A percentile compares a stretch with the other conserved stretches of the same genome.
Evolutionary conservation across 2,113 vertebrate species (phyloP).

Genomic region (Platysternon megacephalum): DNA sequence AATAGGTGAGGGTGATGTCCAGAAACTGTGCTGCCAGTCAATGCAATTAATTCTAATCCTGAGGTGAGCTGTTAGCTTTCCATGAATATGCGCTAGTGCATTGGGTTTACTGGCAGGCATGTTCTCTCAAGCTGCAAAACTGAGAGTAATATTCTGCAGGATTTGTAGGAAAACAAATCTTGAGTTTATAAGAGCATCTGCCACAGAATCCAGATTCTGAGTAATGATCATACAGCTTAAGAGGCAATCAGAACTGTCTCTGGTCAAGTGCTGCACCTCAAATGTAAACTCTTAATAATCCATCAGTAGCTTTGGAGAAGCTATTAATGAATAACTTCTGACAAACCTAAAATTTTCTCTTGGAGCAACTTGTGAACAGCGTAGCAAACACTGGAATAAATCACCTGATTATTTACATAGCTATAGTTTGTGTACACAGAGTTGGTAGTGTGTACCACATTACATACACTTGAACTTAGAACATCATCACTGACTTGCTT

Average conservation of each 20-base stretch:
- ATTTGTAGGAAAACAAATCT: neutral
- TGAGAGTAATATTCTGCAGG: neutral
- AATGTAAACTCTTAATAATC: neutral
- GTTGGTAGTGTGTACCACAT: no score
- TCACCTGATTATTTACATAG: neutral
- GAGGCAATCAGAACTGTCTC: neutral
- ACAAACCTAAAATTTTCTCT: neutral
- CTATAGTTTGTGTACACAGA: no score
- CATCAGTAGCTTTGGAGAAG: neutral
- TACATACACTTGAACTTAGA: no score
- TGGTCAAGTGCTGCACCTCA: neutral
- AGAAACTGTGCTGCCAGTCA: neutral
- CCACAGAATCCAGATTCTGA: neutral
- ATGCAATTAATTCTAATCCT: neutral
- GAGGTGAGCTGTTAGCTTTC: neutral
- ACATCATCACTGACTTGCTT: neutral
- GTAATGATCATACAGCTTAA: neutral
- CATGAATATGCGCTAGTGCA: neutral
- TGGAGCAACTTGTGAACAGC: neutral
- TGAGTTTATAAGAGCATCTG: neutral
- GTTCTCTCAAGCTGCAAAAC: neutral
- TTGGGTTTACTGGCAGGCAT: neutral
- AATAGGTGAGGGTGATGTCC: slow-evolving; percentile 82
- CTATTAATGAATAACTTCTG: neutral
- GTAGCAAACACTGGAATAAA: neutral